Percentiles rank a stretch among this genome's conserved stretches.
phyloP scores from a whole-genome alignment of 2,888 invertebrate species.

The Drosophila prolongata region DNA sequence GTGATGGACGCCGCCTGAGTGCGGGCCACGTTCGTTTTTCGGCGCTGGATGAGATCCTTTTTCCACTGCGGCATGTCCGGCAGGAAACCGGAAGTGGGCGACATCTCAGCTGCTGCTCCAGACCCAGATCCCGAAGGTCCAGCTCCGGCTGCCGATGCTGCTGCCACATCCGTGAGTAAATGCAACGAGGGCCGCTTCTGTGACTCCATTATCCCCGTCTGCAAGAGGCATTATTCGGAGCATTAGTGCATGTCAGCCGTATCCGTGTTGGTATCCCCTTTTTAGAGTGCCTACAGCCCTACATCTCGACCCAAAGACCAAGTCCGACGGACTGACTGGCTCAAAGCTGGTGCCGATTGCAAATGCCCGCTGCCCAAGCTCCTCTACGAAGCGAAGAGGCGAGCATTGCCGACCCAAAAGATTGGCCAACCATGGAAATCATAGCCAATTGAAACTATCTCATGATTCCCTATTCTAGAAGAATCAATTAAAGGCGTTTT shows the following conservation, averaged over 20 bases:
- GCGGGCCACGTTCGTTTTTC: constrained; percentile 84
- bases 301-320: constrained; percentile 68
- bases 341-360: constrained; percentile 28
- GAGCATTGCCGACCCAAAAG: constrained; percentile 33
- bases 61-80: constrained; percentile 91
- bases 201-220: constrained; percentile 49
- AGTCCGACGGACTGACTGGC: constrained; percentile 32
- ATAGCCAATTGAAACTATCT: neutral
- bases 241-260: constrained; percentile 38
- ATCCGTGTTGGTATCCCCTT: constrained; percentile 2
- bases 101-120: constrained; percentile 31
- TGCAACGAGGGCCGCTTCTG: constrained; percentile 45
- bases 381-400: constrained; percentile 15
- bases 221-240: constrained; percentile 61
- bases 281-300: constrained; percentile 9
- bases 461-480: neutral
- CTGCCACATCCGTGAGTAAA: constrained; percentile 26
- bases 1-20: constrained; percentile 62
- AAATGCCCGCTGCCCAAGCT: constrained; percentile 22
- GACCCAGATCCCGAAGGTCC: constrained; percentile 24
- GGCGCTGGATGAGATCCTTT: constrained; percentile 91
- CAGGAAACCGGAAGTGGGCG: constrained; percentile 62
- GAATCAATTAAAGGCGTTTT: neutral
- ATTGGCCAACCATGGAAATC: constrained; percentile 20
- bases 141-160: constrained; percentile 27